Evolutionary conservation across 2,797 vertebrate species (phyloP).

Genomic region (Sebastes kiyomatsui): DNA sequence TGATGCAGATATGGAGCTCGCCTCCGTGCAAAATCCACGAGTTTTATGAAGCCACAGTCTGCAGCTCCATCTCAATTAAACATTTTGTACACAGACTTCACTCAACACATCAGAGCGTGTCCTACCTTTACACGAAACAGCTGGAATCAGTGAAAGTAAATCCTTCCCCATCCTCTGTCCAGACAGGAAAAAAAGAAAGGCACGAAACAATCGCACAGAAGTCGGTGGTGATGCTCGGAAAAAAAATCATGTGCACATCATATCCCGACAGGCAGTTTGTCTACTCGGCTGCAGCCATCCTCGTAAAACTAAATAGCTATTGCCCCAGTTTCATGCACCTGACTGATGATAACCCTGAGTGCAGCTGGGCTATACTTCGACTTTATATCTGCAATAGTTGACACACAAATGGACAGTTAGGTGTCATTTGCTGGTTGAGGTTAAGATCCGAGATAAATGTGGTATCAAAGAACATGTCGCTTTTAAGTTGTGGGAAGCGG

Average conservation of each 20-base stretch:
- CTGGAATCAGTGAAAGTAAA: conserved; percentile 51
- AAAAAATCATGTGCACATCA: conserved; percentile 41
- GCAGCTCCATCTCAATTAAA: conserved; percentile 15
- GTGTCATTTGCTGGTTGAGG: neutral
- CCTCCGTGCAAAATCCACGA: conserved; percentile 31
- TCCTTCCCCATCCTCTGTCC: conserved; percentile 33
- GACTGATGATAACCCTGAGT: conserved; percentile 44
- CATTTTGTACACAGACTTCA: neutral
- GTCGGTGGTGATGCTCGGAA: conserved; percentile 27
- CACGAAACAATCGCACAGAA: conserved; percentile 27
- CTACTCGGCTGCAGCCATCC: conserved; percentile 63
- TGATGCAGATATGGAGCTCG: conserved; percentile 21
- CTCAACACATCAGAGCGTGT: conserved; percentile 17
- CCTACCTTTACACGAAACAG: conserved; percentile 71
- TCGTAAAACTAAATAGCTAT: conserved; percentile 69
- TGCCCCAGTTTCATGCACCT: conserved; percentile 69
- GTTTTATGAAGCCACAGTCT: conserved; percentile 21
- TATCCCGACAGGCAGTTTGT: conserved; percentile 53
- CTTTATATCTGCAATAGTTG: conserved; percentile 18
- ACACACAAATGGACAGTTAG: conserved; percentile 9
- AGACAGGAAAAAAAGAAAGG: neutral
- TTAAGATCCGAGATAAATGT: conserved; percentile 8
- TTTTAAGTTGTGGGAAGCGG: conserved; percentile 72
- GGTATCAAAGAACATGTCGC: conserved; percentile 14
- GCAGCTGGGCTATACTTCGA: conserved; percentile 9